Evolutionary conservation across 2,888 invertebrate species (phyloP).

Genomic region (Antheraea yamamai): DNA sequence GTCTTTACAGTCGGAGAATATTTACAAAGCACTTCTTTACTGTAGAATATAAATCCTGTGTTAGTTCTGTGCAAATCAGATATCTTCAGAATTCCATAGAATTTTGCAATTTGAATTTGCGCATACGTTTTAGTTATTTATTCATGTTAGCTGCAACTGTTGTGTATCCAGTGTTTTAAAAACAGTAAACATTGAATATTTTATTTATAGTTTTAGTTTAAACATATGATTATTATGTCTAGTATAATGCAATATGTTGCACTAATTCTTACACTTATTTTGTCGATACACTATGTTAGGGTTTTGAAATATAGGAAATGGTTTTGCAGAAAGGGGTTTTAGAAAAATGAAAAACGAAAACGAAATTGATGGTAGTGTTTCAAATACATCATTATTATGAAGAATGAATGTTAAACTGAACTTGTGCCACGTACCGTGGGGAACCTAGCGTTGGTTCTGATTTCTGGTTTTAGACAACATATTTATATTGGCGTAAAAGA

Average conservation of each 20-base stretch:
- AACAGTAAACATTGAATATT: not conserved
- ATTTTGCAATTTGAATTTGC: not conserved
- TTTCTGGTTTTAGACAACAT: too few relatives aligned
- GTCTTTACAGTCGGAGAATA: too few relatives aligned
- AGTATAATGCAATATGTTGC: not conserved
- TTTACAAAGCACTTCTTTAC: not conserved
- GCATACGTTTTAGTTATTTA: not conserved
- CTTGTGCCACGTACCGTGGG: too few relatives aligned
- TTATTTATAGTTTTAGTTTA: not conserved
- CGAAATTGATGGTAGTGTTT: too few relatives aligned
- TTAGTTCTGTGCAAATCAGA: not conserved
- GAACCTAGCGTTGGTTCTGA: too few relatives aligned
- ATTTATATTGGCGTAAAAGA: too few relatives aligned
- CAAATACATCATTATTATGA: too few relatives aligned
- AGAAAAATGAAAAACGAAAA: too few relatives aligned
- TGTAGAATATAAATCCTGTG: not conserved
- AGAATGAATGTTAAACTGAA: too few relatives aligned
- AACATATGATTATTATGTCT: not conserved
- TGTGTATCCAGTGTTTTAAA: not conserved
- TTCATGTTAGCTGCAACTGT: not conserved
- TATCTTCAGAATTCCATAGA: not conserved
- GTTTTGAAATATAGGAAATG: too few relatives aligned
- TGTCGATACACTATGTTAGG: not conserved
- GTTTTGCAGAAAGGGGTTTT: too few relatives aligned
- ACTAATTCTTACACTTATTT: not conserved